A percentile compares a stretch with the other conserved stretches of the same genome.
phyloP scores from a whole-genome alignment of 2,888 invertebrate genomes.

The Danaus chrysippus region DNA sequence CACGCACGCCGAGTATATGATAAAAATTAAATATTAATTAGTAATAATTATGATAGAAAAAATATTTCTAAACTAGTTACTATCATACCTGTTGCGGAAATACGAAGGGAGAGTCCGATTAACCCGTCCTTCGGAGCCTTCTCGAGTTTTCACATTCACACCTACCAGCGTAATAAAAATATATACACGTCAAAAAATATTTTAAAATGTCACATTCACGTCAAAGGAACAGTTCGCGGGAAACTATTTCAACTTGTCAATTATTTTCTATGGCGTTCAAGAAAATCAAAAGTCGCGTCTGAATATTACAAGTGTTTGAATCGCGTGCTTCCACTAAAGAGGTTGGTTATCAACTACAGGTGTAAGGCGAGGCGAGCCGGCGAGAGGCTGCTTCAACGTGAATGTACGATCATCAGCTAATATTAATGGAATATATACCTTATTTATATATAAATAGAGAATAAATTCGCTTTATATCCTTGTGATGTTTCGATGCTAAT shows the following conservation, averaged over 20 bases:
- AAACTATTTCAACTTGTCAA: conserved; percentile 24
- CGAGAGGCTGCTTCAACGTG: conserved; percentile 49
- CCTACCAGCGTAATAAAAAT: conserved; percentile 33
- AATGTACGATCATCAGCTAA: conserved; percentile 16
- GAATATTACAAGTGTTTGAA: neutral
- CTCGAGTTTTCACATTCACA: conserved; percentile 62
- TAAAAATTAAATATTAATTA: neutral
- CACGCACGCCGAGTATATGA: no score
- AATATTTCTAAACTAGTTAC: conserved; percentile 23
- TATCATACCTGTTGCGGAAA: conserved; percentile 58
- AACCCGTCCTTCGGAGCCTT: conserved; percentile 58
- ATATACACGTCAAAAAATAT: conserved; percentile 9
- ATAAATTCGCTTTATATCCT: conserved; percentile 12
- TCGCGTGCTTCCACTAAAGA: conserved; percentile 52
- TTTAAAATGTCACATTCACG: neutral
- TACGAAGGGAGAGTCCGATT: conserved; percentile 45
- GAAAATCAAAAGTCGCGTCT: neutral
- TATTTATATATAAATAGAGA: conserved; percentile 16
- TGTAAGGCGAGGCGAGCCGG: conserved; percentile 37
- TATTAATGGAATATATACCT: conserved; percentile 13
- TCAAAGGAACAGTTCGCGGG: neutral
- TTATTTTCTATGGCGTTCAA: conserved; percentile 12
- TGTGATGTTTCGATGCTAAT: conserved; percentile 32
- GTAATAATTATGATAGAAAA: conserved; percentile 1
- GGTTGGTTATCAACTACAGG: conserved; percentile 46